Conservation (phyloP, 2,113 vertebrate genomes). For the Passer domesticus region DNA sequence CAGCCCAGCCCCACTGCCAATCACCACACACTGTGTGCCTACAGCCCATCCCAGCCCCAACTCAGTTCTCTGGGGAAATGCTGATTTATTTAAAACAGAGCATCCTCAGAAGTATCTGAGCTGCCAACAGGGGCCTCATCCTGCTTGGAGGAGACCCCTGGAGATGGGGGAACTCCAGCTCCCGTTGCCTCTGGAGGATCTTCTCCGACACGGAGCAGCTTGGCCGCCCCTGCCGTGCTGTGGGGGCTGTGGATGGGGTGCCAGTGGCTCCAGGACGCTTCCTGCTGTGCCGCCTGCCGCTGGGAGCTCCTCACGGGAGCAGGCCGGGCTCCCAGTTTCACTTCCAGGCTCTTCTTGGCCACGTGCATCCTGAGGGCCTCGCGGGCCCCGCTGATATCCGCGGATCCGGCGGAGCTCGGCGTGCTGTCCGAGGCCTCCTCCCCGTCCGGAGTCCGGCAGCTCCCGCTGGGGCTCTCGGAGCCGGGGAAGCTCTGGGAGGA, state of each 20-base stretch:
- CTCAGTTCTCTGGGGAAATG: accelerated
- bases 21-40: background rate
- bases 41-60: background rate
- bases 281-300: background rate
- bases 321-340: background rate
- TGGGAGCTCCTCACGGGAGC: background rate
- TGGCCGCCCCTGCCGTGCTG: accelerated
- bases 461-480: background rate
- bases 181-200: background rate
- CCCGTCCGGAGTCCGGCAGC: accelerated
- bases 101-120: background rate
- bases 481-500: background rate
- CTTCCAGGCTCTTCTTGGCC: background rate
- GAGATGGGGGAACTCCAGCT: background rate
- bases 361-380: background rate
- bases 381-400: background rate
- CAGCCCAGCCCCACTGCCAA: background rate
- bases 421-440: accelerated
- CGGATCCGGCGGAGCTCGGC: accelerated
- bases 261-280: accelerated
- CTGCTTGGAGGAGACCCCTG: accelerated
- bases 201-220: accelerated
- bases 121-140: background rate
- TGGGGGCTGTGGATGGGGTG: accelerated
- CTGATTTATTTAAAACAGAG: background rate